These are phyloP conservation scores for Ataeniobius toweri DNA, from an alignment of 2,797 vertebrate species.

Conservation along the genomic window DNA sequence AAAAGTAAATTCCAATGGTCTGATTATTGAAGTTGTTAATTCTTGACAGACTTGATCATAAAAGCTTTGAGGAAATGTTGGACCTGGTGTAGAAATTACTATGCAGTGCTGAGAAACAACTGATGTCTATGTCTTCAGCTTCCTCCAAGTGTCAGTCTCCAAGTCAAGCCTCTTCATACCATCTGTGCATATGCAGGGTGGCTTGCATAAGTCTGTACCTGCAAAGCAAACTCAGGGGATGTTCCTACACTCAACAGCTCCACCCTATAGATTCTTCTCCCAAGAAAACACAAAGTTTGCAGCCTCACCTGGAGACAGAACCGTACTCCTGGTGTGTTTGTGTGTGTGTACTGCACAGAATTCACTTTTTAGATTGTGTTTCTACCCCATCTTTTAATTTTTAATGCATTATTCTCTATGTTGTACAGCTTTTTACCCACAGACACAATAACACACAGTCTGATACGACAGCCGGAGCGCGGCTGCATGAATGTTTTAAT, in stretches of 20 bases:
- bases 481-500: slow-evolving; percentile 63
- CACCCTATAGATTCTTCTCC: neutral
- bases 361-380: neutral
- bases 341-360: neutral
- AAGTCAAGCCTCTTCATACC: slow-evolving; percentile 34
- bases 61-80: slow-evolving; percentile 18
- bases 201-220: slow-evolving; percentile 36
- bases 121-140: slow-evolving; percentile 42
- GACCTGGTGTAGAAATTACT: slow-evolving; percentile 2
- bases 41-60: slow-evolving; percentile 4
- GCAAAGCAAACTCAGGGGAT: slow-evolving; percentile 50
- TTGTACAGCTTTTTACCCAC: slow-evolving; percentile 2
- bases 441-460: slow-evolving; percentile 32
- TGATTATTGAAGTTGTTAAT: slow-evolving; percentile 5
- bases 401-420: neutral
- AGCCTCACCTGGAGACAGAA: slow-evolving; percentile 1
- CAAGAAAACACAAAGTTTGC: neutral
- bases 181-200: slow-evolving; percentile 48
- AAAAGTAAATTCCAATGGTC: neutral
- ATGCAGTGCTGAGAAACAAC: slow-evolving; percentile 18
- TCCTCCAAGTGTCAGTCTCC: slow-evolving; percentile 39
- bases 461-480: slow-evolving; percentile 45
- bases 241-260: slow-evolving; percentile 16
- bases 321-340: neutral
- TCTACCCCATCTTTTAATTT: neutral